These are phyloP conservation scores for Cynopterus brachyotis DNA, from an alignment of 2,113 vertebrate species.

Conservation along the genomic window DNA sequence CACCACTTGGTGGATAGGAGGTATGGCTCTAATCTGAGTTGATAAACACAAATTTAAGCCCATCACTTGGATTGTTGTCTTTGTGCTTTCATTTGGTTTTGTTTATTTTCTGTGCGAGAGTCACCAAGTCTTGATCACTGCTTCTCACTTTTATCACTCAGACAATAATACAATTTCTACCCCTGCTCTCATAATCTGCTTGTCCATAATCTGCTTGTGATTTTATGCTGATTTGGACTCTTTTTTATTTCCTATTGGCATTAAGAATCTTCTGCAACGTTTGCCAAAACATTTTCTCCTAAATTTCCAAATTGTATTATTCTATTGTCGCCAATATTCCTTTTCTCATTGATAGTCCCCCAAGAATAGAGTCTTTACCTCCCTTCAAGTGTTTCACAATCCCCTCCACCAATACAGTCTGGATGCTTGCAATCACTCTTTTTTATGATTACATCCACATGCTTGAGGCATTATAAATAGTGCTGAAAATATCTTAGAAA, in stretches of 20 bases:
- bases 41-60: not conserved
- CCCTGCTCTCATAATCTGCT: not conserved
- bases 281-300: not conserved
- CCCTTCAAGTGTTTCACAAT: not conserved
- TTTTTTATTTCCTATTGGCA: not conserved
- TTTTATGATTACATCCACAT: not conserved
- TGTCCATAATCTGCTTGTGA: not conserved
- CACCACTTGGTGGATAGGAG: rapidly evolving
- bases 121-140: not conserved
- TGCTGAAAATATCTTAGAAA: not conserved
- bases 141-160: not conserved
- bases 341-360: not conserved
- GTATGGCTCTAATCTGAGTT: rapidly evolving
- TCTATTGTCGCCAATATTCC: not conserved
- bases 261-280: not conserved
- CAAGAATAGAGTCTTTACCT: not conserved
- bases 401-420: not conserved
- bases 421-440: not conserved
- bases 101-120: not conserved
- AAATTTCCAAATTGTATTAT: not conserved
- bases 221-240: not conserved
- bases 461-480: not conserved
- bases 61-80: not conserved
- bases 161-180: not conserved
- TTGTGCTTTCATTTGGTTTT: not conserved